Conservation (phyloP, 2,888 invertebrate genomes). For the Drosophila ustulata region DNA sequence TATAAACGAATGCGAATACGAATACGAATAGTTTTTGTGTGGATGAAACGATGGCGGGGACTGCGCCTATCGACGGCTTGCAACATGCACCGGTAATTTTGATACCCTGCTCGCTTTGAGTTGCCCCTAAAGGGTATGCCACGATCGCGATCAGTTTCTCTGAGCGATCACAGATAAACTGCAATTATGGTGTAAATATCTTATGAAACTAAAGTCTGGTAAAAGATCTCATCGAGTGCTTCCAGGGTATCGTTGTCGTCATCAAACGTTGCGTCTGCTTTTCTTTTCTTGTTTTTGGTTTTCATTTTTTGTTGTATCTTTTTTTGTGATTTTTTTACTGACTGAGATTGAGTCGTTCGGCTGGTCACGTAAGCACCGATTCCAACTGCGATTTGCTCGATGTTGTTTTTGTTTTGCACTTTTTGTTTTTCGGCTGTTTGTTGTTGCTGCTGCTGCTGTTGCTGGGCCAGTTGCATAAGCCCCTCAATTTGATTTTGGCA, state of each 20-base stretch:
- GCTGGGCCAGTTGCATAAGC: constrained; percentile 66
- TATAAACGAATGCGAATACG: constrained; percentile 21
- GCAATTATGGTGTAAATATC: background rate
- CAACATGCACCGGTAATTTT: constrained; percentile 62
- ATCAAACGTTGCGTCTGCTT: background rate
- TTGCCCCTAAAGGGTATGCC: background rate
- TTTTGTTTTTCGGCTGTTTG: constrained; percentile 22
- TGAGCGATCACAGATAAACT: background rate
- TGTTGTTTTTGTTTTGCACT: constrained; percentile 33
- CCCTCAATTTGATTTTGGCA: constrained; percentile 69
- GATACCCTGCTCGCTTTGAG: constrained; percentile 10
- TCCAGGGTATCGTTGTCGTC: background rate
- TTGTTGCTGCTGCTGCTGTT: constrained; percentile 21
- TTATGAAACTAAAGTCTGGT: background rate
- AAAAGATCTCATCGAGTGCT: background rate
- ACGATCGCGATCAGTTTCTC: background rate
- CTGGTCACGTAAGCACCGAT: constrained; percentile 73
- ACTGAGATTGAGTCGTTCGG: constrained; percentile 61
- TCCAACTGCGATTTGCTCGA: constrained; percentile 51
- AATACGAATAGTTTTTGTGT: constrained; percentile 18
- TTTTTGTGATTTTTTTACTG: constrained; percentile 29
- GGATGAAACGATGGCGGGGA: constrained; percentile 19
- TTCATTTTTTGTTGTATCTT: constrained; percentile 14
- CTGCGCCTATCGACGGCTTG: constrained; percentile 47
- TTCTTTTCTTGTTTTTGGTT: constrained; percentile 8